Percentiles rank a stretch among this genome's conserved stretches.
Evolutionary conservation across 2,113 vertebrate genomes (phyloP).

Genomic region (Tenebrosternarchus preto): DNA sequence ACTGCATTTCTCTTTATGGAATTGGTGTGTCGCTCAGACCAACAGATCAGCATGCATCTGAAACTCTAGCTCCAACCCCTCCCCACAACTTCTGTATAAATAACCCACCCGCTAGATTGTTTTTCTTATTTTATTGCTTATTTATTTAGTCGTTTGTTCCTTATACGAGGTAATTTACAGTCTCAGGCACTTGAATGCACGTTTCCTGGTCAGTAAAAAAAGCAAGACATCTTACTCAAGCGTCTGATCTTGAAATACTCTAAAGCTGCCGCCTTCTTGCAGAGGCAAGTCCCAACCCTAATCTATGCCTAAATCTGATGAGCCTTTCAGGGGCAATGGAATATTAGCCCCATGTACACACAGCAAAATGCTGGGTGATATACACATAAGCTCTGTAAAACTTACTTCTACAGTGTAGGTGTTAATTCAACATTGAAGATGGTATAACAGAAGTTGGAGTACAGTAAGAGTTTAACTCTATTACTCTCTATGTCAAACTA

Average conservation of each 20-base stretch:
- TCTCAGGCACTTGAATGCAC: background rate
- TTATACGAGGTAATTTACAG: conserved; percentile 25
- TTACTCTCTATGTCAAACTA: background rate
- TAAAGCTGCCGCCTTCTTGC: background rate
- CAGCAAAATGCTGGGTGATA: too few species aligned
- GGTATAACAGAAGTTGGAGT: too few species aligned
- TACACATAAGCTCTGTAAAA: too few species aligned
- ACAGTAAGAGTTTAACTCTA: too few species aligned
- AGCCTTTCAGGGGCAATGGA: background rate
- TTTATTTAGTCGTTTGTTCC: conserved; percentile 33
- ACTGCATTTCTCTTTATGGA: conserved; percentile 68
- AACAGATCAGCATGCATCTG: conserved; percentile 64
- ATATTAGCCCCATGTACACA: background rate
- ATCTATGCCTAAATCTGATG: background rate
- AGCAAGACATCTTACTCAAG: background rate
- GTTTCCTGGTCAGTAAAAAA: background rate
- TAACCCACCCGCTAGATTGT: conserved; percentile 48
- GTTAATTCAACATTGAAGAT: too few species aligned
- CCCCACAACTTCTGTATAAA: conserved; percentile 46
- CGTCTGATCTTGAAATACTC: too few species aligned
- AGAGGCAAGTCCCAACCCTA: background rate
- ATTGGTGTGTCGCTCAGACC: conserved; percentile 65
- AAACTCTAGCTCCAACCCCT: conserved; percentile 57
- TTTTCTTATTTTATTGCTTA: conserved; percentile 46
- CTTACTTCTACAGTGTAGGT: too few species aligned